These are phyloP conservation scores for Cynoglossus semilaevis DNA, from an alignment of 2,113 vertebrate species.

Conservation along the genomic window DNA sequence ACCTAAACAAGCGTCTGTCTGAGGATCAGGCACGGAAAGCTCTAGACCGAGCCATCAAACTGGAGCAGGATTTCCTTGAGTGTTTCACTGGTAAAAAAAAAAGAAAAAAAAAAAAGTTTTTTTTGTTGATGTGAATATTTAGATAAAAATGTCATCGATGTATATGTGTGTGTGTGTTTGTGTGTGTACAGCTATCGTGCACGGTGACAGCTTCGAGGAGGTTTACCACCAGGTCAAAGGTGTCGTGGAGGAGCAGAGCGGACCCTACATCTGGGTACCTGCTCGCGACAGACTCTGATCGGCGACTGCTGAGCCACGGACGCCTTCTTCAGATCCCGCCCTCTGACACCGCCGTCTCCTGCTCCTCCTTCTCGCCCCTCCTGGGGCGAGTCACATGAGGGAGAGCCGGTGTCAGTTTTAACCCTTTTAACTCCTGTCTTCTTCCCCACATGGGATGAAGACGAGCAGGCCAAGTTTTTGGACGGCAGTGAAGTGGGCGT, in stretches of 20 bases:
- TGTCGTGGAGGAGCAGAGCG: constrained; percentile 89
- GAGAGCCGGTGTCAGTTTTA: constrained; percentile 14
- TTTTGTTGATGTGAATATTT: too few species aligned
- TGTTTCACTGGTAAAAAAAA: constrained; percentile 81
- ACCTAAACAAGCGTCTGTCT: constrained; percentile 85
- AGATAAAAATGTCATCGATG: neutral
- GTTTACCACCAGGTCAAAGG: constrained; percentile 86
- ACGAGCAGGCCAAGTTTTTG: neutral
- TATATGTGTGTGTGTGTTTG: constrained; percentile 5
- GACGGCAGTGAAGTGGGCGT: neutral
- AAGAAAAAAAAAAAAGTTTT: too few species aligned
- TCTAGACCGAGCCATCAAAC: constrained; percentile 83
- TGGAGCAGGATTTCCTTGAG: constrained; percentile 88
- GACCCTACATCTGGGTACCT: constrained; percentile 89
- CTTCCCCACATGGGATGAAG: constrained; percentile 7
- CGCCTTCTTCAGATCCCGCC: constrained; percentile 1
- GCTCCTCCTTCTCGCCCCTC: neutral
- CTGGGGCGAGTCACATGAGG: neutral
- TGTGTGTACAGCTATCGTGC: constrained; percentile 79
- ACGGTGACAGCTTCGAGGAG: constrained; percentile 88
- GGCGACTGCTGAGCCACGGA: neutral
- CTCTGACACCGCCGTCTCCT: neutral
- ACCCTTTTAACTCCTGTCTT: neutral
- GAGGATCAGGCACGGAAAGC: constrained; percentile 88
- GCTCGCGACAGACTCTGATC: constrained; percentile 84